These are phyloP conservation scores for Ceratina calcarata DNA, from an alignment of 1,140 invertebrate species.

Conservation along the genomic window DNA sequence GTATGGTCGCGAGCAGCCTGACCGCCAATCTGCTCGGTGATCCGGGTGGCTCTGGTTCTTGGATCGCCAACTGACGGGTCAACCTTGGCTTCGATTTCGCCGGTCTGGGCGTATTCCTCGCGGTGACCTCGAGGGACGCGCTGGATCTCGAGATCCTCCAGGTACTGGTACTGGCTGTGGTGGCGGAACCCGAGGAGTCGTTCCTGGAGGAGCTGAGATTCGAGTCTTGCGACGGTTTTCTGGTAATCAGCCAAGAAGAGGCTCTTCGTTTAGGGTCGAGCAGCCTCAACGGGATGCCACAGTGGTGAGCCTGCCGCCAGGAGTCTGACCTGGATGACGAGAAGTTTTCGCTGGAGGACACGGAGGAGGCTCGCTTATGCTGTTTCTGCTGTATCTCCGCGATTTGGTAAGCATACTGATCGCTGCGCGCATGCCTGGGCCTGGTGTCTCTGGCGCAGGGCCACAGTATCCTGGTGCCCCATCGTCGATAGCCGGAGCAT, in stretches of 20 bases:
- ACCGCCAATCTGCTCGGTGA: constrained; percentile 85
- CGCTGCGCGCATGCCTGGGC: constrained; percentile 80
- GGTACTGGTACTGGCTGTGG: constrained; percentile 91
- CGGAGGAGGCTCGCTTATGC: constrained; percentile 88
- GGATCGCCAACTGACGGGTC: constrained; percentile 88
- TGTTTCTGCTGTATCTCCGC: constrained; percentile 89
- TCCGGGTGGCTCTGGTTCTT: constrained; percentile 84
- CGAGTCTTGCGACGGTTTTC: constrained; percentile 94
- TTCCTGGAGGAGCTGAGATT: constrained; percentile 92
- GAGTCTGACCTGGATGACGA: constrained; percentile 91
- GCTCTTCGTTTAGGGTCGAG: constrained; percentile 88
- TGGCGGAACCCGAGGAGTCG: constrained; percentile 92
- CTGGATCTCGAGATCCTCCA: constrained; percentile 91
- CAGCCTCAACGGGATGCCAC: constrained; percentile 87
- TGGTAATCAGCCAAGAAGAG: constrained; percentile 92
- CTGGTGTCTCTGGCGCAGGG: constrained; percentile 70
- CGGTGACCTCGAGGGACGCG: constrained; percentile 78
- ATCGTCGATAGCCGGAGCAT: constrained; percentile 63
- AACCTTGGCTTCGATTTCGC: constrained; percentile 84
- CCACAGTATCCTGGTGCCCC: constrained; percentile 69
- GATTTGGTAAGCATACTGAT: constrained; percentile 90
- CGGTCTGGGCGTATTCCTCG: constrained; percentile 68
- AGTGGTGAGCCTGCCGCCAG: constrained; percentile 87
- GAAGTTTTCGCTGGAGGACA: constrained; percentile 94
- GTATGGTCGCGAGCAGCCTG: constrained; percentile 88